These are phyloP conservation scores for Propithecus deckenii DNA, from an alignment of 2,797 vertebrate genomes.

Conservation along the genomic window DNA sequence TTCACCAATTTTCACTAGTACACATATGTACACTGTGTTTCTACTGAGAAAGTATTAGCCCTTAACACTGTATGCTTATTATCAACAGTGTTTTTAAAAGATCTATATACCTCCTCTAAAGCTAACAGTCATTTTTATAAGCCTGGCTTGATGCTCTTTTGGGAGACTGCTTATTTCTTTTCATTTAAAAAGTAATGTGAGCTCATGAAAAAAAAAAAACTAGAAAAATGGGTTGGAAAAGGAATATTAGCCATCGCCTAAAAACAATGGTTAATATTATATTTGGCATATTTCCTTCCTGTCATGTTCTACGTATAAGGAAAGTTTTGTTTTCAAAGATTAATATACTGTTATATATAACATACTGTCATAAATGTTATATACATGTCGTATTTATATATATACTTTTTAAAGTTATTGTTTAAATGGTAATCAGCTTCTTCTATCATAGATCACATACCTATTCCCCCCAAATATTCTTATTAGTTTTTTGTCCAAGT, in stretches of 20 bases:
- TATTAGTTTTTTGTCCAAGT: background rate
- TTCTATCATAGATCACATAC: background rate
- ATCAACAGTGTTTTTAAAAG: background rate
- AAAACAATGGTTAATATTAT: background rate
- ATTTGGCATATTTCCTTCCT: background rate
- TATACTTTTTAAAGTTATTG: background rate
- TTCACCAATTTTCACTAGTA: conserved; percentile 12
- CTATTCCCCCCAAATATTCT: background rate
- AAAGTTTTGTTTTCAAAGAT: background rate
- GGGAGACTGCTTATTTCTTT: background rate
- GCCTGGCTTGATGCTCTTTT: background rate
- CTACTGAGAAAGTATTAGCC: background rate
- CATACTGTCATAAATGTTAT: background rate
- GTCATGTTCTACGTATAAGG: background rate
- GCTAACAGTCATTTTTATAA: conserved; percentile 17
- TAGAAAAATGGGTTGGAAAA: background rate
- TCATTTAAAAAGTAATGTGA: conserved; percentile 9
- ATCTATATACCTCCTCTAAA: background rate
- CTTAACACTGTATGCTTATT: background rate
- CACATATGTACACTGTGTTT: background rate
- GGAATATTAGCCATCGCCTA: background rate
- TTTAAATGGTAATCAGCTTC: background rate
- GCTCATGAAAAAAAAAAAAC: background rate
- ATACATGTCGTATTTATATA: background rate
- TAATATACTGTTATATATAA: background rate